Conservation (phyloP, 2,888 invertebrate species). For the Thymelicus acteon region DNA sequence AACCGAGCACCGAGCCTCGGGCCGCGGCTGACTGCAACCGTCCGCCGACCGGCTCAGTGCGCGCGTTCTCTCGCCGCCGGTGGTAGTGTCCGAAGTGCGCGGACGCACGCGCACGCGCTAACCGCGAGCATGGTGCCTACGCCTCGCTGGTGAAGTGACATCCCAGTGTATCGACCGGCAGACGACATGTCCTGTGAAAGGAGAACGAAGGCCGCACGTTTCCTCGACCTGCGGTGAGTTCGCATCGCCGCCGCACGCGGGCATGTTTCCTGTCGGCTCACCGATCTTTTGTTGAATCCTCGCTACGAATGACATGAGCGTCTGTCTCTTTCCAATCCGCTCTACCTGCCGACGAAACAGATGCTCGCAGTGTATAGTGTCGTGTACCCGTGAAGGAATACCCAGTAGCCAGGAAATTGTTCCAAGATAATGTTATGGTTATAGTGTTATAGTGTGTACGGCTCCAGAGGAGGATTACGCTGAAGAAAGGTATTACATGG, state of each 20-base stretch:
- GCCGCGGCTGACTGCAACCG: constrained; percentile 40
- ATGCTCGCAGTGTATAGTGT: constrained; percentile 63
- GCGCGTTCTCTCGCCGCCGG: constrained; percentile 82
- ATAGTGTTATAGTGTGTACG: constrained; percentile 46
- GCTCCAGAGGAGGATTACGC: constrained; percentile 49
- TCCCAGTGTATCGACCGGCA: constrained; percentile 67
- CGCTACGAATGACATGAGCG: constrained; percentile 65
- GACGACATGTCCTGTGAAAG: constrained; percentile 83
- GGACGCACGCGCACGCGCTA: constrained; percentile 70
- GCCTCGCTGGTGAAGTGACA: constrained; percentile 73
- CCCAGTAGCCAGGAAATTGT: constrained; percentile 42
- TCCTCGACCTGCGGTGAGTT: constrained; percentile 84
- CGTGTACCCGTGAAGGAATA: constrained; percentile 49
- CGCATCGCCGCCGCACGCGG: constrained; percentile 63
- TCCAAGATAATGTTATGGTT: constrained; percentile 45
- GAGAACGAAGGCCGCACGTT: constrained; percentile 81
- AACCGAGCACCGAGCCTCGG: constrained; percentile 54
- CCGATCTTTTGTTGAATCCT: constrained; percentile 79
- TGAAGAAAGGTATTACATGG: constrained; percentile 50
- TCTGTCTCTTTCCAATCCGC: constrained; percentile 76
- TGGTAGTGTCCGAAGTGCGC: constrained; percentile 81
- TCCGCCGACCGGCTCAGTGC: constrained; percentile 66
- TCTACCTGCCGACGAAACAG: constrained; percentile 61
- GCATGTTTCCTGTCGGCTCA: constrained; percentile 64
- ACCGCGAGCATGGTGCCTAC: constrained; percentile 73